Evolutionary conservation across 2,113 vertebrate genomes (phyloP), one percentile per base, ranked within the genome.

Genomic region (Eudyptes chrysolophus): DNA sequence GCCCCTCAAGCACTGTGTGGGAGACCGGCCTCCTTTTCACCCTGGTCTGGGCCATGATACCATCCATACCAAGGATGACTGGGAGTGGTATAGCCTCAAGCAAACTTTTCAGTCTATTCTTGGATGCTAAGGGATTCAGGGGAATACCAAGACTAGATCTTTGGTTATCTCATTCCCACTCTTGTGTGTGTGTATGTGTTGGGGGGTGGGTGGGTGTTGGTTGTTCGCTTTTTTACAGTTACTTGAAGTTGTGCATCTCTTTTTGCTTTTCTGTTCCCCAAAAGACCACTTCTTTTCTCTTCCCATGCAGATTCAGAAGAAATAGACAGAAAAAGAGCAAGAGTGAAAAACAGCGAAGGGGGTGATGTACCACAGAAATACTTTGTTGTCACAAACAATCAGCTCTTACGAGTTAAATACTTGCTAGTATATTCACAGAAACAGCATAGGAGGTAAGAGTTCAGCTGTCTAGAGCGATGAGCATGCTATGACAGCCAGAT

Each of bases 381-480:
- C 97, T 99, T 99, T 10, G 99, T 99, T 46, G 99, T 99, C 95
- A 99, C 99, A 95, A 99, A 99, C 95, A 99, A 99, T 92, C 98
- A 99, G 98, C 99, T 99, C 74, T 94, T 99, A 83, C 98, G 99
- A 85, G 99, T 99, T 90, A 99, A 99, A 96, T 99, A 99, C 97
- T 98, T 99, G 87, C 97, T 99, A 22, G 99, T 99, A 20, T 99
- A 99, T 97, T 99, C 99, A 11, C 99, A 99, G 97, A 99, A 98
- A 92, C 99, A 98, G 72, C 98, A 98, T 60, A 98, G 98, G 94
- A 99, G 99, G 99, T 99, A 94, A 98, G 98, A 71, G 16, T 64
- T 72, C 81, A 34, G 16, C 89, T 80, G 3, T 65, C 34, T 38
- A 9, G 22, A 80, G 52, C 3, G 5, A 72, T 40, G 60, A 92